A percentile compares a stretch with the other conserved stretches of the same genome.
phyloP scores from a whole-genome alignment of 2,797 vertebrate species.

The Rachycentron canadum region DNA sequence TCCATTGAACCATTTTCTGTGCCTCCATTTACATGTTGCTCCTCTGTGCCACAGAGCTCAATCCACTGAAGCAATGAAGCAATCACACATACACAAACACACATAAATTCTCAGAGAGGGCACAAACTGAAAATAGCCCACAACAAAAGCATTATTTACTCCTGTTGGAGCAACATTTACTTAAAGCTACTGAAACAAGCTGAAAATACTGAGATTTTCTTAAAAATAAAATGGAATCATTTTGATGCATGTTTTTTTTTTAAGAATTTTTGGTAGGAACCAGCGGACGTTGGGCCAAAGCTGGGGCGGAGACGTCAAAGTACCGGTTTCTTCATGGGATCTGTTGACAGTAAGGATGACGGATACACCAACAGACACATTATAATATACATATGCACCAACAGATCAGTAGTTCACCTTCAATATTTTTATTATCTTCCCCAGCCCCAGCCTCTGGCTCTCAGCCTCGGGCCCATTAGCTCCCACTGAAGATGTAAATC shows the following conservation, averaged over 20 bases:
- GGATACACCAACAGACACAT: neutral
- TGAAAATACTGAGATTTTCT: neutral
- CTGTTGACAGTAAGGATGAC: neutral
- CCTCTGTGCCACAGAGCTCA: neutral
- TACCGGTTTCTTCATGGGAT: neutral
- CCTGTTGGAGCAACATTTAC: neutral
- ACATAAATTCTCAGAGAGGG: neutral
- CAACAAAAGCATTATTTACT: neutral
- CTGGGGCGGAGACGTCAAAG: neutral
- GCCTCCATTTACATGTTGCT: too few relatives aligned
- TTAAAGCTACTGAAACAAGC: neutral
- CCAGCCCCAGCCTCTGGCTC: neutral
- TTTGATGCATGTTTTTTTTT: too few relatives aligned
- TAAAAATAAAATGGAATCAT: neutral
- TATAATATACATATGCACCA: neutral
- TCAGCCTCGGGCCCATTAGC: neutral
- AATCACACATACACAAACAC: neutral
- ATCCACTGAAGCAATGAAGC: neutral
- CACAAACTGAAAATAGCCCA: neutral
- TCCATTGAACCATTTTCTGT: neutral
- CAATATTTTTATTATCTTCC: neutral
- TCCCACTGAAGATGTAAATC: neutral
- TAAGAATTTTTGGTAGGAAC: neutral
- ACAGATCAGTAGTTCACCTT: neutral
- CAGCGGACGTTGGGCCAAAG: neutral